Conservation (phyloP, 2,797 vertebrate genomes). For the Macropodus opercularis region DNA sequence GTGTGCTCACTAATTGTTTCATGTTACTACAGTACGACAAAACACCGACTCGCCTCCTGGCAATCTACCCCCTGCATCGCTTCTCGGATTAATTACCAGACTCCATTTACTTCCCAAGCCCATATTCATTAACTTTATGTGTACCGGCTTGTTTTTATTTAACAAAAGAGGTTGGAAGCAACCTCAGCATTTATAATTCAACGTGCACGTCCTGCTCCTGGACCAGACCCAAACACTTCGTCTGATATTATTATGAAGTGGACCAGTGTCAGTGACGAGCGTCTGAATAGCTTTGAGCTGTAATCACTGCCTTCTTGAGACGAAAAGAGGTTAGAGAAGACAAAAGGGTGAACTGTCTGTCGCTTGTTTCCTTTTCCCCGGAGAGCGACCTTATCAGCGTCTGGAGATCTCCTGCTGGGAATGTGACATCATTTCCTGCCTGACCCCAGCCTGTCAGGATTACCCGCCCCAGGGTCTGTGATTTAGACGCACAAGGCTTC, state of each 20-base stretch:
- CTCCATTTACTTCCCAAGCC: constrained; percentile 37
- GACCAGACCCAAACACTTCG: constrained; percentile 23
- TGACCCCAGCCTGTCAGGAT: constrained; percentile 43
- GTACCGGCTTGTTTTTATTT: constrained; percentile 52
- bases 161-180: constrained; percentile 10
- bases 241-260: constrained; percentile 37
- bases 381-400: constrained; percentile 61
- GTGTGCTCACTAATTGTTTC: constrained; percentile 16
- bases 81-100: constrained; percentile 61
- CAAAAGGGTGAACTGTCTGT: constrained; percentile 58
- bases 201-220: constrained; percentile 8
- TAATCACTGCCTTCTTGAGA: constrained; percentile 43
- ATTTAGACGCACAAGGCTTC: constrained; percentile 45
- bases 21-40: constrained; percentile 35
- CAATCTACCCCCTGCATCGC: constrained; percentile 44
- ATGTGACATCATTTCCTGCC: constrained; percentile 77
- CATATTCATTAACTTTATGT: constrained; percentile 42
- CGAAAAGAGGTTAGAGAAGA: constrained; percentile 48
- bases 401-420: constrained; percentile 65
- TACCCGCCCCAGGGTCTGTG: constrained; percentile 7
- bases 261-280: constrained; percentile 36
- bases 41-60: constrained; percentile 34
- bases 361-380: constrained; percentile 53
- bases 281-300: constrained; percentile 26
- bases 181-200: constrained; percentile 20